Evolutionary conservation across 2,113 vertebrate genomes (phyloP).

Genomic region (Oreocharis arfaki): DNA sequence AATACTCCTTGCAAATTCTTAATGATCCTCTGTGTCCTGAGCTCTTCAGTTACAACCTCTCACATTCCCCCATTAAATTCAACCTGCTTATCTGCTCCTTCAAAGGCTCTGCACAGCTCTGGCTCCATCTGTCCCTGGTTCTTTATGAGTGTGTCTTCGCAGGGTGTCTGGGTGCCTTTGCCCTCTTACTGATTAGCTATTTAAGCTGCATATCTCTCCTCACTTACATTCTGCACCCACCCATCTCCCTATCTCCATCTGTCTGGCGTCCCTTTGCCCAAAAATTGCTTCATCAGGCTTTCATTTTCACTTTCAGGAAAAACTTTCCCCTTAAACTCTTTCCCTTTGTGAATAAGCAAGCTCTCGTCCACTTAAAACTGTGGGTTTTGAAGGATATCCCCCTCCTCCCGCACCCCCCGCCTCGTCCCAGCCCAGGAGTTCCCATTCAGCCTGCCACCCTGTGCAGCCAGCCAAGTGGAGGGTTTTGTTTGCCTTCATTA

Average conservation of each 20-base stretch:
- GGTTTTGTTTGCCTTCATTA: slow-evolving; percentile 61
- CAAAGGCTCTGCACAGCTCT: slow-evolving; percentile 51
- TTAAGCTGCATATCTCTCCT: slow-evolving; percentile 35
- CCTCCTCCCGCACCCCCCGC: neutral
- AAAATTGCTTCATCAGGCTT: neutral
- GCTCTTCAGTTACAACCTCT: slow-evolving; percentile 61
- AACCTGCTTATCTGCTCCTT: slow-evolving; percentile 58
- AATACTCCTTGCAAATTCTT: slow-evolving; percentile 49
- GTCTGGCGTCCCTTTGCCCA: slow-evolving; percentile 17
- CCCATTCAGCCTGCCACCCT: neutral
- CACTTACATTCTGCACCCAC: slow-evolving; percentile 10
- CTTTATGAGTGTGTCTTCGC: slow-evolving; percentile 46
- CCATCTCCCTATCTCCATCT: slow-evolving; percentile 49
- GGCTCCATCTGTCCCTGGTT: slow-evolving; percentile 58
- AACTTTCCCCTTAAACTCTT: neutral
- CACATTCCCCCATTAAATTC: slow-evolving; percentile 56
- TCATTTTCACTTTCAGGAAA: slow-evolving; percentile 24
- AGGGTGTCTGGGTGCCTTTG: slow-evolving; percentile 58
- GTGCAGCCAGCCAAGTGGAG: slow-evolving; percentile 7
- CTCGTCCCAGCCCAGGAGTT: neutral
- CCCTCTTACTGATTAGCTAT: slow-evolving; percentile 52
- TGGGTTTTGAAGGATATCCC: neutral
- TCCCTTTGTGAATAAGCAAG: neutral
- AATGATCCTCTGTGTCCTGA: slow-evolving; percentile 52
- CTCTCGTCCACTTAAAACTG: neutral